phyloP scores from a whole-genome alignment of 2,113 vertebrate genomes.

The Cyphomyrus plagiostoma region DNA sequence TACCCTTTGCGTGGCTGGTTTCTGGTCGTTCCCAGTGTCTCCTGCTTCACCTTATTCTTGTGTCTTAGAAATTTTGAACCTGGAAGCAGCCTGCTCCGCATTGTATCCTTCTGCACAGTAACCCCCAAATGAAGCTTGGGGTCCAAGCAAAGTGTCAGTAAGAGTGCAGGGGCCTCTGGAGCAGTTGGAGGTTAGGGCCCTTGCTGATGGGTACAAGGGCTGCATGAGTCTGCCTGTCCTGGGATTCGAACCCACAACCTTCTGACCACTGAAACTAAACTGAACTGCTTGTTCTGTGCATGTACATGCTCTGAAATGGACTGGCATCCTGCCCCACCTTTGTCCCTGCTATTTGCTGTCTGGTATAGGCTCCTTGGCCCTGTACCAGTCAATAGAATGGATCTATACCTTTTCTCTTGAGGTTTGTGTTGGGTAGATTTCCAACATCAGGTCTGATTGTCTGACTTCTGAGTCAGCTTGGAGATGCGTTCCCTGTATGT shows the following conservation, averaged over 20 bases:
- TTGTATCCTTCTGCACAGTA: no score
- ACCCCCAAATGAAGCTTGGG: background rate
- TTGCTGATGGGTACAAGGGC: background rate
- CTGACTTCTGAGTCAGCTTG: background rate
- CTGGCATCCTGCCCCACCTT: background rate
- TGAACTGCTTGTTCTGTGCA: background rate
- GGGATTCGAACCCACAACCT: background rate
- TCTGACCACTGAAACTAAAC: background rate
- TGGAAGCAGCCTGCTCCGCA: no score
- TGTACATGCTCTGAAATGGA: background rate
- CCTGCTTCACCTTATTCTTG: no score
- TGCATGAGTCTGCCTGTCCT: background rate
- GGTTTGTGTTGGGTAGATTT: background rate
- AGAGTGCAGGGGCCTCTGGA: background rate
- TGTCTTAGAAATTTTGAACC: no score
- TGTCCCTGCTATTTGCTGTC: background rate
- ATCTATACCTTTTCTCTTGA: background rate
- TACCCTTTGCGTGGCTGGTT: no score
- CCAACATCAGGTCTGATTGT: background rate
- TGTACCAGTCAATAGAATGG: background rate
- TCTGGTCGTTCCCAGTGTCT: no score
- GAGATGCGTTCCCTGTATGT: slow-evolving; percentile 35
- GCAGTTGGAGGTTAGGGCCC: background rate
- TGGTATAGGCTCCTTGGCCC: background rate
- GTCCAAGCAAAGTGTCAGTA: background rate